Conservation (phyloP, 2,113 vertebrate species). For the Oostethus manadensis region DNA sequence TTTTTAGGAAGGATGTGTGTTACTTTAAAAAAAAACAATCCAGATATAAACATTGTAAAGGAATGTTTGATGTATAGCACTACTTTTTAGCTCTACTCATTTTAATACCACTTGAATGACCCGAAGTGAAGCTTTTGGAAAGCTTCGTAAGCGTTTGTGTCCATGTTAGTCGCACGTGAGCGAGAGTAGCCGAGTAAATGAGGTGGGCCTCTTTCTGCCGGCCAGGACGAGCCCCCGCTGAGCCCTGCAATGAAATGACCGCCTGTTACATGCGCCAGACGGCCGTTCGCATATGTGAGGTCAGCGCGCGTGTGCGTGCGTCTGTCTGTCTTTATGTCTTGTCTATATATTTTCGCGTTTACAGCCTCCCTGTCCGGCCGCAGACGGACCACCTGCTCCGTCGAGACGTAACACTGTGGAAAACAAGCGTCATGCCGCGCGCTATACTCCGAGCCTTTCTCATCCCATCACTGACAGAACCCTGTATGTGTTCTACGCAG, state of each 20-base stretch:
- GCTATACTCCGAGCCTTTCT: conserved; percentile 21
- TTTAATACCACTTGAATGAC: conserved; percentile 60
- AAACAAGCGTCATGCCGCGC: conserved; percentile 1
- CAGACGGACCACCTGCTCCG: conserved; percentile 33
- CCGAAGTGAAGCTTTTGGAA: conserved; percentile 57
- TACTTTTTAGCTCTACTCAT: conserved; percentile 40
- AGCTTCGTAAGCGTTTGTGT: conserved; percentile 35
- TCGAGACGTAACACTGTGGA: conserved; percentile 30
- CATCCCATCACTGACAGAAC: conserved; percentile 17
- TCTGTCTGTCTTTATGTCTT: conserved; percentile 38
- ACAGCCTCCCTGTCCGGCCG: conserved; percentile 22
- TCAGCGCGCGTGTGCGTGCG: neutral
- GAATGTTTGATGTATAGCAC: conserved; percentile 39
- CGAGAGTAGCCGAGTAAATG: conserved; percentile 31
- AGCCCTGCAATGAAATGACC: conserved; percentile 66
- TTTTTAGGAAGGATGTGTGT: conserved; percentile 56
- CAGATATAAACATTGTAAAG: conserved; percentile 9
- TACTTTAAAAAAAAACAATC: conserved; percentile 6
- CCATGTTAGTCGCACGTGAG: conserved; percentile 32
- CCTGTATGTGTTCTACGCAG: conserved; percentile 4
- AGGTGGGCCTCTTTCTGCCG: conserved; percentile 66
- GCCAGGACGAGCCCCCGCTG: conserved; percentile 62
- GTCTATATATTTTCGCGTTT: conserved; percentile 41
- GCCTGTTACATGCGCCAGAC: conserved; percentile 50
- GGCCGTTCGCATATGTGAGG: neutral